Conservation (phyloP, 2,113 vertebrate species). For the Xiphias gladius region DNA sequence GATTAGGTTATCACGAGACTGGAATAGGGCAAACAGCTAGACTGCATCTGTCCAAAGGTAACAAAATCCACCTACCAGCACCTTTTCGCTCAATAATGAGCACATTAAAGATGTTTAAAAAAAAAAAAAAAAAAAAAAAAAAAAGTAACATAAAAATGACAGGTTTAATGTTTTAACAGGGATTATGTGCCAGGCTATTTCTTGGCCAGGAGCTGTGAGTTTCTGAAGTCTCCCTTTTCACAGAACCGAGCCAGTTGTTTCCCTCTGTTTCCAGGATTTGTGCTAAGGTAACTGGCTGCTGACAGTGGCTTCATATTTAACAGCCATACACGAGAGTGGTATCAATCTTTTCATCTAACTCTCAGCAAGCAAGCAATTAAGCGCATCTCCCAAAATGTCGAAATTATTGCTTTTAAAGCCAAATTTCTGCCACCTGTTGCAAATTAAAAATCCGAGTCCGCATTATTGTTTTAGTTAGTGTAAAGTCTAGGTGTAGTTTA, state of each 20-base stretch:
- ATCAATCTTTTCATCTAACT: constrained; percentile 16
- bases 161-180: no score
- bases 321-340: not conserved
- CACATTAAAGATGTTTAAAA: no score
- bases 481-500: constrained; percentile 18
- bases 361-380: constrained; percentile 9
- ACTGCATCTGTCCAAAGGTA: not conserved
- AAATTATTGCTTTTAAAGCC: not conserved
- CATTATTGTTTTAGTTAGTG: constrained; percentile 20
- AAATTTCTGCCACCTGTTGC: constrained; percentile 10
- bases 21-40: not conserved
- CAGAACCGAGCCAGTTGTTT: no score
- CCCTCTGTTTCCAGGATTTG: not conserved
- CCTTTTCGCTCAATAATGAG: no score
- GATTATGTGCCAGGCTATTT: not conserved
- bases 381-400: not conserved
- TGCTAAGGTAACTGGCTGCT: not conserved
- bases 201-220: no score
- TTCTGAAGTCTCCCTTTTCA: no score
- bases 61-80: not conserved
- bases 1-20: not conserved
- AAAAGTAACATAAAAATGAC: no score
- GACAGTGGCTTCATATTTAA: not conserved
- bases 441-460: constrained; percentile 33
- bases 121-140: no score